Evolutionary conservation across 92 coral and sea anemone species (phyloP), one percentile per base, ranked within the genome.

Genomic region (Zoanthus sansibaricus): DNA sequence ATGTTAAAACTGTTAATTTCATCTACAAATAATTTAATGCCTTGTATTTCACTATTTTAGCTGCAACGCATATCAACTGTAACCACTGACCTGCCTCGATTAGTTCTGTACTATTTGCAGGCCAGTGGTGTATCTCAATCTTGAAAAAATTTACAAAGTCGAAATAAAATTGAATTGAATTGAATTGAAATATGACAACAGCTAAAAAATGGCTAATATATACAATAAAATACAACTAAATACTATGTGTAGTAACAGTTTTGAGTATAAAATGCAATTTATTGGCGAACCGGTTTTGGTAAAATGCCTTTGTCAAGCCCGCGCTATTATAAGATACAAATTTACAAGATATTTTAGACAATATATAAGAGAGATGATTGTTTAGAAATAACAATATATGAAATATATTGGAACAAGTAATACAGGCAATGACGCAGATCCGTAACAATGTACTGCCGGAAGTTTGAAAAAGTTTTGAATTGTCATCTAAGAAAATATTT

Each of bases 251-350:
- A 62, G 69, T 8, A 62, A 72, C 44, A 84, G 76, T 71, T 71
- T 84, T 79, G 46, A 84, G 88, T 31, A 71, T 56, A 72, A 51
- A 79, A 49, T 55, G 70, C 75, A 55, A 82, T 52, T 84, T 71
- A 73, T 6, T 84, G 68, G 76, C 71, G 69, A 71, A 37, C 70
- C 76, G 70, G 20, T 54, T 72, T 44, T 20, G 69, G 25, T 62
- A 13, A 62, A 62, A 62, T 18, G 16, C 3, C 69, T 62, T 62
- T 62, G 59, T 62, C 7, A 62, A 62, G 69, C 69, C 69, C 16
- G 69, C 17, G 31, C 21, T 62, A 9, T 6, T 11, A 54, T 54
- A 15, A 54, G 59, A 54, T 54, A 54, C 9, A 7, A 54, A 54
- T 54, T 54, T 54, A 15, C 59, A 0, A 54, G 11, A 54, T 7